A percentile compares a stretch with the other conserved stretches of the same genome.
These are phyloP conservation scores for Brachirus orientalis DNA, from an alignment of 2,113 vertebrate genomes.

Conservation along the genomic window DNA sequence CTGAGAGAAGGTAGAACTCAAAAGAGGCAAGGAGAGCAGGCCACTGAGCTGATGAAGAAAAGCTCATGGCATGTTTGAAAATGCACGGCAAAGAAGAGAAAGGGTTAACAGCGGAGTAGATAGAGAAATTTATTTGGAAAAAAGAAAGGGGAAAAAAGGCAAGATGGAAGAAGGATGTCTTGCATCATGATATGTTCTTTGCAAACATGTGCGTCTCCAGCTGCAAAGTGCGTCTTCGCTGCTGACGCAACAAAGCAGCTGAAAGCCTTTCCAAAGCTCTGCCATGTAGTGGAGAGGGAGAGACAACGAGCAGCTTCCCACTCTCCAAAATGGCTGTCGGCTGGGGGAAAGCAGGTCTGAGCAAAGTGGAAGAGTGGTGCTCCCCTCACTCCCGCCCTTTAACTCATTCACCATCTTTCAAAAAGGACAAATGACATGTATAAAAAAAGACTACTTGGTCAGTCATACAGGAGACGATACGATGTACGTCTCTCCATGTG, in stretches of 20 bases:
- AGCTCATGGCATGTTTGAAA: no score
- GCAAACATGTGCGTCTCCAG: conserved; percentile 79
- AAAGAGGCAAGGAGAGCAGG: no score
- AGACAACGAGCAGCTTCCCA: conserved; percentile 68
- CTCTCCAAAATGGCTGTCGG: conserved; percentile 85
- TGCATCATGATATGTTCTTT: conserved; percentile 63
- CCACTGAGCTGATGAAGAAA: no score
- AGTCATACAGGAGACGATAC: conserved; percentile 38
- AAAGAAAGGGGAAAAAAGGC: conserved; percentile 57
- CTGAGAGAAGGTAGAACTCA: conserved; percentile 46
- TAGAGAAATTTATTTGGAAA: conserved; percentile 32
- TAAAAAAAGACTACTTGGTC: conserved; percentile 50
- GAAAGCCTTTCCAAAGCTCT: conserved; percentile 76
- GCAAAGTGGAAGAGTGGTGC: conserved; percentile 67
- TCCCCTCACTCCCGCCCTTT: conserved; percentile 77
- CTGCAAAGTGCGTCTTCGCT: conserved; percentile 64
- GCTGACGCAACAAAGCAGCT: conserved; percentile 67
- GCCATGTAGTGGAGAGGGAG: conserved; percentile 78
- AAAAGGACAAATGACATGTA: conserved; percentile 53
- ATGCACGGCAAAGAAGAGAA: no score
- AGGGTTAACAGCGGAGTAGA: no score
- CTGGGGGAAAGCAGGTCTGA: conserved; percentile 72
- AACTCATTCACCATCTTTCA: conserved; percentile 80
- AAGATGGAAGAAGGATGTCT: conserved; percentile 70
- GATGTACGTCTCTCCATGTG: conserved; percentile 32